Base-by-base conservation (phyloP, 2,797 vertebrate genomes). In the Delichon dasypus region DNA sequence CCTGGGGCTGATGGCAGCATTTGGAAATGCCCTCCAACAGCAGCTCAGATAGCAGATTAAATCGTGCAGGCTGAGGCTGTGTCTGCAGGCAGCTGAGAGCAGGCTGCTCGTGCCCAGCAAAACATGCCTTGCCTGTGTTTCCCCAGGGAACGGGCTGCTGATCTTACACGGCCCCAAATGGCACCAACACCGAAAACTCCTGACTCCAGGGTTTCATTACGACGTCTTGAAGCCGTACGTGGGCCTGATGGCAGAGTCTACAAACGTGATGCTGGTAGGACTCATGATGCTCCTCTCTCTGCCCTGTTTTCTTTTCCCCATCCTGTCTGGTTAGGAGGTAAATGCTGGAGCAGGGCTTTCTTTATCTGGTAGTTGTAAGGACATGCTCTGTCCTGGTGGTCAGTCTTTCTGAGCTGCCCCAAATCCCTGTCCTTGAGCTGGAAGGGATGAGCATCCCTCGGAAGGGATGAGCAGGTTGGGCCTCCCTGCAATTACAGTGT, bases 141-240 rank as follows among this genome's bases (percentile, higher is more conserved):
- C 68, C 85, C 53, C 90, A 99, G 99, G 99, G 25, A 98, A 98
- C 0, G 99, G 99, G 22, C 97, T 99, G 50, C 95, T 99, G 91
- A 94, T 99, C 91, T 96, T 98, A 65, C 68, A 97, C 0, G 99
- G 98, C 34, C 97, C 98, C 91, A 99, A 98, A 91, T 99, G 99
- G 99, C 98, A 98, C 93, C 98, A 98, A 3, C 98, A 99, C 95
- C 98, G 98, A 68, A 98, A 98, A 82, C 98, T 99, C 34, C 95
- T 99, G 93, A 99, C 98, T 4, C 98, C 99, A 4, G 99, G 98
- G 36, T 99, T 99, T 90, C 99, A 99, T 91, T 98, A 98, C 8
- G 98, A 99, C 2, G 96, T 99, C 78, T 89, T 99, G 89, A 99
- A 99, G 94, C 98, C 98, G 0, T 99, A 99, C 0, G 96, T 98